Evolutionary conservation across 1,140 invertebrate genomes (phyloP), one percentile per base, ranked within the genome.

Genomic region (Hyposmocoma kahamanoa): DNA sequence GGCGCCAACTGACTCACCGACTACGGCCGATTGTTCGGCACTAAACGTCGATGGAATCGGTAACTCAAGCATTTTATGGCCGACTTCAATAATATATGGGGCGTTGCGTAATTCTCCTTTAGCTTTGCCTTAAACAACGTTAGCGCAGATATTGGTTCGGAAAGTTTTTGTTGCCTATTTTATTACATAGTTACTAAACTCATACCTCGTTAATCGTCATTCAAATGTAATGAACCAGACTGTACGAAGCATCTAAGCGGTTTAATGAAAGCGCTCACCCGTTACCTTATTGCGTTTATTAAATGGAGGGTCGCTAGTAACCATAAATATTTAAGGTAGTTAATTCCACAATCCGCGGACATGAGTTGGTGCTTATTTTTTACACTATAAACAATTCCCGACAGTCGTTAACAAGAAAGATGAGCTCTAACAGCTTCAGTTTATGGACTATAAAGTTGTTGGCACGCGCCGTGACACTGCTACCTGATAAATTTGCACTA

Each of bases 401-500:
- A 32, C 45, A 68, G 34, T 75, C 80, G 74, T 84, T 84, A 84
- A 82, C 61, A 77, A 80, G 80, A 84, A 80, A 76, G 73, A 84
- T 82, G 80, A 73, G 69, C 72, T 77, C 63, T 82, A 82, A 78
- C 67, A 64, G 69, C 59, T 68, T 62, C 56, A 47, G 58, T 81
- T 84, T 84, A 80, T 79, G 71, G 75, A 65, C 74, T 70, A 55
- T 84, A 75, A 84, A 84, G 52, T 71, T 64, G 72, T 55, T 62
- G 67, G 71, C 74, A 74, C 78, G 72, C 57, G 68, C 65, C 68
- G 73, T 50, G 13, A 15, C 32, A 3, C 18, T 11, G 32, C 61
- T 67, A 74, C 66, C 63, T 73, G 69, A 65, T 67, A 62, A 69
- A 68, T 36, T 36, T 17, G n/a, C n/a, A n/a, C n/a, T n/a, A n/a